Base-by-base conservation (phyloP, 2,113 vertebrate species). In the Oreocharis arfaki region DNA sequence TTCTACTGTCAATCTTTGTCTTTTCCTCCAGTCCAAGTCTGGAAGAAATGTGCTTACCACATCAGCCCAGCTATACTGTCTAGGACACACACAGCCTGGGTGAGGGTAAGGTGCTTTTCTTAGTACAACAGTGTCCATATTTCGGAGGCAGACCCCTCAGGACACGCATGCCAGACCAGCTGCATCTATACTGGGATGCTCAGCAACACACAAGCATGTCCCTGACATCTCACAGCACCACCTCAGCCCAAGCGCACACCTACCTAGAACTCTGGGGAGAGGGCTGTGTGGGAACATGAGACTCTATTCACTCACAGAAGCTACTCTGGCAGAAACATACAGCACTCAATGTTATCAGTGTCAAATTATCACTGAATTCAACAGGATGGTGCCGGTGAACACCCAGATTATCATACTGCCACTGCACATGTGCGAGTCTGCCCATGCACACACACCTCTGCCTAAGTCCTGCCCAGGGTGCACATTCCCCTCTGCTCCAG, bases 401-500 rank as follows among this genome's bases (percentile, higher is more conserved):
- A 53, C 49, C 20, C 59, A 70, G 30, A 76, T 61, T 60, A 90
- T 56, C 57, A 63, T 1, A 2, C 16, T 50, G 57, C 27, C 60
- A 18, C 3, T 47, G 46, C 35, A 75, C 65, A 39, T 0, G 0
- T 19, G 33, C 2, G 8, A 41, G 22, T 39, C 23, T 65, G 60
- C 6, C 6, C 49, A 8, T 13, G 37, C n/a, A 77, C 39, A 49
- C 39, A 15, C 41, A 5, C 28, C 44, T 16, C 74, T 60, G 60
- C 13, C 0, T 8, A 76, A 73, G 3, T 87, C 61, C 60, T 73
- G 37, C 47, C 33, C 44, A 49, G 60, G 1, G 1, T 16, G 23
- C 46, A 69, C 7, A 4, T 55, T 85, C 50, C 71, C 17, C 3
- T 56, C 46, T 42, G 42, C 71, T 84, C 55, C 3, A 3, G 7